These are phyloP conservation scores for Notoglanidium macrostoma DNA, from an alignment of 2,797 vertebrate genomes.

Conservation along the genomic window DNA sequence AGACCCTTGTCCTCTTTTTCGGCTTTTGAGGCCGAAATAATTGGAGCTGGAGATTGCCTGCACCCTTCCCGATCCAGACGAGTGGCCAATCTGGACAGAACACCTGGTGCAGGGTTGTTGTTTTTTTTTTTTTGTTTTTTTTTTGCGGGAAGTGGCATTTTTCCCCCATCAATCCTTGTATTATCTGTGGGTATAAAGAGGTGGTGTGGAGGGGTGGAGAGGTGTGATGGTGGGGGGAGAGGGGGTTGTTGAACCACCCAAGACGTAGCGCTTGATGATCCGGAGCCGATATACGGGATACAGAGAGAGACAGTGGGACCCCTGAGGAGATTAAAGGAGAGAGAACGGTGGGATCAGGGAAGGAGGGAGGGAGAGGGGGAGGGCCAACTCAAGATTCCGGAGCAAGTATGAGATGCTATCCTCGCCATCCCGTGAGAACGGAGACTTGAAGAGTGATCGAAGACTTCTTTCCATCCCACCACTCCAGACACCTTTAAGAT, in stretches of 20 bases:
- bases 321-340: constrained; percentile 51
- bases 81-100: constrained; percentile 61
- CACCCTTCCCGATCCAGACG: constrained; percentile 67
- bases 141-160: constrained; percentile 39
- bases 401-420: constrained; percentile 23
- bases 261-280: constrained; percentile 52
- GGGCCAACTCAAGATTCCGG: constrained; percentile 14
- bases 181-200: constrained; percentile 40
- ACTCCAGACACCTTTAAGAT: constrained; percentile 29
- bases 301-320: constrained; percentile 32
- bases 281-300: constrained; percentile 38
- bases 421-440: background rate
- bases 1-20: constrained; percentile 60
- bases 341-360: constrained; percentile 1
- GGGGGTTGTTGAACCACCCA: constrained; percentile 44
- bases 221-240: background rate
- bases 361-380: background rate
- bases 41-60: constrained; percentile 76
- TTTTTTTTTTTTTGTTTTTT: background rate
- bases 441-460: background rate
- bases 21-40: constrained; percentile 79
- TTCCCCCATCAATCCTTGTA: constrained; percentile 37
- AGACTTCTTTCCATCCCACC: constrained; percentile 31
- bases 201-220: constrained; percentile 11
- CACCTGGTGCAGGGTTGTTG: constrained; percentile 54